These are phyloP conservation scores for Bos taurus DNA, from an alignment of 2,113 vertebrate species.

Conservation along the genomic window DNA sequence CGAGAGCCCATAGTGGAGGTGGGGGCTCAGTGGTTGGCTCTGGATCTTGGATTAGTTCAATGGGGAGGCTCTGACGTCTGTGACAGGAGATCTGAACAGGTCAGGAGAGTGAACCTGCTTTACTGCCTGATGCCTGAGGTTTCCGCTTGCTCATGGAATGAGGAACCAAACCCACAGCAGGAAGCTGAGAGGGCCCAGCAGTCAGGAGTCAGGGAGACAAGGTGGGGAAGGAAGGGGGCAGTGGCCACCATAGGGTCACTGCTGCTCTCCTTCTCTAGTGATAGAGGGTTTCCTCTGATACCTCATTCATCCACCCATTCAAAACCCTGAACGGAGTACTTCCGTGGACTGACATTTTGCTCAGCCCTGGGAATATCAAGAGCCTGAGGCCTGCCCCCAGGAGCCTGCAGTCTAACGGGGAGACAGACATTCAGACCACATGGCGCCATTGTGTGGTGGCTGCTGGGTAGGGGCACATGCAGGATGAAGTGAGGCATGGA, in stretches of 20 bases:
- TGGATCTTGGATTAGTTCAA: background rate
- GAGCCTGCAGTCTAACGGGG: background rate
- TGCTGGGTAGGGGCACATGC: background rate
- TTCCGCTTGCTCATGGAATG: background rate
- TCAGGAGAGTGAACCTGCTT: background rate
- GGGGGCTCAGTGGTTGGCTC: background rate
- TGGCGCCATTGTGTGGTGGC: too few relatives aligned
- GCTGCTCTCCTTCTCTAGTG: background rate
- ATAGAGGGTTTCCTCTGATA: background rate
- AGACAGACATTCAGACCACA: background rate
- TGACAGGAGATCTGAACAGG: background rate
- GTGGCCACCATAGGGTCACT: too few relatives aligned
- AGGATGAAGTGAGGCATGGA: background rate
- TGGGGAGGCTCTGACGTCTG: background rate
- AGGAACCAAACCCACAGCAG: background rate
- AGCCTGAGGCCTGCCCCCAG: background rate
- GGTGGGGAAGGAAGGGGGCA: too few relatives aligned
- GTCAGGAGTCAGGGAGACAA: background rate
- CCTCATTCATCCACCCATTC: background rate
- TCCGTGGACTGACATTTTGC: too few relatives aligned
- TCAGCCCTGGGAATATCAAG: too few relatives aligned
- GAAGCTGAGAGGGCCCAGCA: background rate
- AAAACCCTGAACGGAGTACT: background rate
- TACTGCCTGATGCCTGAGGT: background rate
- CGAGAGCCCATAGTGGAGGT: accelerated